Evolutionary conservation across 2,888 invertebrate species (phyloP).

Genomic region (Chrysolina oricalcia): DNA sequence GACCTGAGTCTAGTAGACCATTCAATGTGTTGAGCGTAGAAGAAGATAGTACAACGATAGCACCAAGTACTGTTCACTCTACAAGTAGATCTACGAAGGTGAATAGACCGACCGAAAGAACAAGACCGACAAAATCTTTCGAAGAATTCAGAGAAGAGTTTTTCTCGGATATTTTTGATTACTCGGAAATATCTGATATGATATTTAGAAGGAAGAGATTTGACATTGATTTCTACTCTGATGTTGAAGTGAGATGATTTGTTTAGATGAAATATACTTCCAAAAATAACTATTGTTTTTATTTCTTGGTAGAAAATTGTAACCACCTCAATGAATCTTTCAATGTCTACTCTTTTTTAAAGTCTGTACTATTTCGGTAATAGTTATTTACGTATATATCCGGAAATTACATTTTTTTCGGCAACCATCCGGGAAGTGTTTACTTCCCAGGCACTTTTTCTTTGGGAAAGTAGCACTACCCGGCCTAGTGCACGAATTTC

Average conservation of each 20-base stretch:
- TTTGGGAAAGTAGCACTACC: no score
- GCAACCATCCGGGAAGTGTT: no score
- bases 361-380: no score
- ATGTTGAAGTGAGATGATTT: constrained; percentile 51
- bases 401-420: no score
- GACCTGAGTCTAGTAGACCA: constrained; percentile 28
- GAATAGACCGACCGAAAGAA: constrained; percentile 9
- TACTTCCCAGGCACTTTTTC: no score
- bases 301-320: no score
- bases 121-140: constrained; percentile 27
- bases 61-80: background rate
- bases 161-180: constrained; percentile 46
- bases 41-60: background rate
- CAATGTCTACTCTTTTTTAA: no score
- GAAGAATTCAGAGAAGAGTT: constrained; percentile 47
- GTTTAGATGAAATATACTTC: no score
- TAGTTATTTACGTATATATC: no score
- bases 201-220: constrained; percentile 51
- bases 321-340: no score
- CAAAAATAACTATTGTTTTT: no score
- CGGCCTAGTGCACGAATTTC: no score
- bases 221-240: constrained; percentile 29
- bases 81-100: constrained; percentile 15
- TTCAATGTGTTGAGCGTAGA: constrained; percentile 17
- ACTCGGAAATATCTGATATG: constrained; percentile 46